Percentiles rank a stretch among this genome's conserved stretches.
phyloP scores from a whole-genome alignment of 2,797 vertebrate species.

The Notolabrus celidotus region DNA sequence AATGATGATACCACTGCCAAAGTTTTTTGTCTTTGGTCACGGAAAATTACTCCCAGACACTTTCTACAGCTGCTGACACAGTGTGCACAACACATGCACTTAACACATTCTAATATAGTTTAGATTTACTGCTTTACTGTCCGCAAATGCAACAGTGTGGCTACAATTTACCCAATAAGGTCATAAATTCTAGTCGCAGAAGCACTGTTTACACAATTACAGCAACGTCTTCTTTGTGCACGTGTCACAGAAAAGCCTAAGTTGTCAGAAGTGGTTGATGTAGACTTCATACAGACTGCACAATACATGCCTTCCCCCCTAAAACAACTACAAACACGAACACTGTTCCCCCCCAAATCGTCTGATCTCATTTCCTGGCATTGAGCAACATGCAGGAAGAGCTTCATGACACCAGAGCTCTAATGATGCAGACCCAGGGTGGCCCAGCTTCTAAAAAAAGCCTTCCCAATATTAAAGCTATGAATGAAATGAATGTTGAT shows the following conservation, averaged over 20 bases:
- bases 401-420: slow-evolving; percentile 19
- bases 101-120: slow-evolving; percentile 5
- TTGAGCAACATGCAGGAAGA: slow-evolving; percentile 16
- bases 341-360: neutral
- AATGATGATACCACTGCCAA: slow-evolving; percentile 21
- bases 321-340: neutral
- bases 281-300: slow-evolving; percentile 15
- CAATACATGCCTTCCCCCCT: neutral
- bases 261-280: slow-evolving; percentile 14
- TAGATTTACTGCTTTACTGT: slow-evolving; percentile 26
- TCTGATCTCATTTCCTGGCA: slow-evolving; percentile 53
- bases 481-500: slow-evolving; percentile 5
- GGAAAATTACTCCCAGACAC: slow-evolving; percentile 44
- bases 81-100: slow-evolving; percentile 2
- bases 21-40: slow-evolving; percentile 28
- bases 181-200: neutral
- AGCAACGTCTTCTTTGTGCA: slow-evolving; percentile 4
- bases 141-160: slow-evolving; percentile 1
- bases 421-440: slow-evolving; percentile 17
- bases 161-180: slow-evolving; percentile 38
- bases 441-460: slow-evolving; percentile 15
- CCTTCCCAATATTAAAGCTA: neutral
- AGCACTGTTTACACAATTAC: slow-evolving; percentile 40
- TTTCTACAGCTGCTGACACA: slow-evolving; percentile 26
- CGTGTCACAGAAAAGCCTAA: neutral